Evolutionary conservation across 2,797 vertebrate species (phyloP).

Genomic region (Luscinia megarhynchos): DNA sequence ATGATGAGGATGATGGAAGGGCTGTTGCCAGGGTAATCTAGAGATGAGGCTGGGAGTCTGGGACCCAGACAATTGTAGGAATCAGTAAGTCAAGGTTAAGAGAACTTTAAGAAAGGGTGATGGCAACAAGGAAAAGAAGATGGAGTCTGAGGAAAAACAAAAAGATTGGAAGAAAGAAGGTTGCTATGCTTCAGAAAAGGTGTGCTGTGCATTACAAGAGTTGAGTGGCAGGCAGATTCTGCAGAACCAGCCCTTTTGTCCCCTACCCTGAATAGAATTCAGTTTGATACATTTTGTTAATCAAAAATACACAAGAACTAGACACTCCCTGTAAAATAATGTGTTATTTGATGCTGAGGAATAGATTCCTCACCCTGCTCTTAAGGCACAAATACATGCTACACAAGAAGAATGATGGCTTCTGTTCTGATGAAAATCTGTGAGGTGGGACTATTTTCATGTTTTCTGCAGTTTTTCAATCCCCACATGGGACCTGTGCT

Average conservation of each 20-base stretch:
- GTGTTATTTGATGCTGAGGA: not conserved
- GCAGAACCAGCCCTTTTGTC: not conserved
- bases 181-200: not conserved
- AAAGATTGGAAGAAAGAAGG: not conserved
- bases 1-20: not conserved
- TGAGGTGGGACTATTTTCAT: not conserved
- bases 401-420: not conserved
- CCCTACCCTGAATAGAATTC: not conserved
- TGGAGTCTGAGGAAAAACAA: not conserved
- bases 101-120: not conserved
- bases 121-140: not conserved
- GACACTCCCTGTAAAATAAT: not conserved
- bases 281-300: not conserved
- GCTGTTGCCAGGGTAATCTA: constrained; percentile 49
- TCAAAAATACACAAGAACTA: not conserved
- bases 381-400: not conserved
- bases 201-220: not conserved
- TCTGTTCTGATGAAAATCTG: not conserved
- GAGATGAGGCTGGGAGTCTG: not conserved
- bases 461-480: not conserved
- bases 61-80: not conserved
- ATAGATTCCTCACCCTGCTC: not conserved
- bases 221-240: not conserved
- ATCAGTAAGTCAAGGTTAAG: constrained; percentile 35
- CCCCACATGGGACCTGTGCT: not conserved